Evolutionary conservation across 2,888 invertebrate species (phyloP), one percentile per base, ranked within the genome.

Genomic region (Sepiola atlantica): DNA sequence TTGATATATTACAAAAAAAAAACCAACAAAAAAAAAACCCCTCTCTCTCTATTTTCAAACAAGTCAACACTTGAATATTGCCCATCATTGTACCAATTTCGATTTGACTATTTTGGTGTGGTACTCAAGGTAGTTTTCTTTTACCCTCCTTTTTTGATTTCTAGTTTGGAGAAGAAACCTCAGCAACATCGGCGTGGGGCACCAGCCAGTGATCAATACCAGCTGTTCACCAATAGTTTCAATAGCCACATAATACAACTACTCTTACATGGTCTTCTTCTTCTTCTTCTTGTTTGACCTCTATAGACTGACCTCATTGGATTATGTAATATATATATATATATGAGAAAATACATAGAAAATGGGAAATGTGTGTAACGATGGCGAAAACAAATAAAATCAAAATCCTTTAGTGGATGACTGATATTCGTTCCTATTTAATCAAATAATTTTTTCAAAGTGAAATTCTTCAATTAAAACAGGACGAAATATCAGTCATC

Each of bases 111-210:
- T 77, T 77, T 77, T 77, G n/a, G n/a, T 14, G 77, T n/a, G 77
- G 77, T n/a, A 77, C 77, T 77, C 77, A 77, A 77, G n/a, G n/a
- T 91, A 35, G 55, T 92, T 92, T 92, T 92, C 24, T 90, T 55
- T 28, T 55, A 14, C 45, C 32, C 55, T 8, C n/a, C 55, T n/a
- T 94, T 55, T 91, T 91, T n/a, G 18, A 21, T 55, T 32, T 77
- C 21, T 90, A 94, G 94, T 94, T 94, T 93, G 94, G 93, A 45
- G 94, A 93, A 18, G 94, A 94, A 61, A 93, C 92, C n/a, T 24
- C 92, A 35, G 92, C 92, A 92, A 45, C 91, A 57, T 94, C 94
- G 24, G 93, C 94, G 32, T 94, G 94, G 94, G 93, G 93, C 32
- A 35, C 55, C 28, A 57, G 92, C 94, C 94, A 94, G 93, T 94